Conservation (phyloP, 2,113 vertebrate species). For the Corydoras sp. region DNA sequence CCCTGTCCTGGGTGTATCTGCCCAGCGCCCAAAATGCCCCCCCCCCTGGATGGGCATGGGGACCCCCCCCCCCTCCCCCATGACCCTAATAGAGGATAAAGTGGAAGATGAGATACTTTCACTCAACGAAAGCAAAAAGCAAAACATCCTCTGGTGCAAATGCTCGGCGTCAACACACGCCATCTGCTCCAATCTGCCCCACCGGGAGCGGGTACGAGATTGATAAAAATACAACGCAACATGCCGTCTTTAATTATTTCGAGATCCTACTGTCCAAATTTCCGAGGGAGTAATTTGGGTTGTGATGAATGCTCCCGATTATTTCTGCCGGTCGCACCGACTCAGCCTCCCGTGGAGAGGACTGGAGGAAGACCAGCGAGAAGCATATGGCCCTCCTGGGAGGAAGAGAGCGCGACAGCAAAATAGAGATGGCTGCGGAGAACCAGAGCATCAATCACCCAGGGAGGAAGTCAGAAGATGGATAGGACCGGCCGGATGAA, state of each 20-base stretch:
- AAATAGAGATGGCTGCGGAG: background rate
- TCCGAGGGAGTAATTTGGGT: slow-evolving; percentile 34
- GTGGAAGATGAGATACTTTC: no score
- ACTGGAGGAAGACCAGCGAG: slow-evolving; percentile 17
- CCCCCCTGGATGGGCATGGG: no score
- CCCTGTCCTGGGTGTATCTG: no score
- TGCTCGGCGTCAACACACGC: background rate
- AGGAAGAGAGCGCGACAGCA: slow-evolving; percentile 37
- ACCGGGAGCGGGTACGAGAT: background rate
- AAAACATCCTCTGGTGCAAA: background rate
- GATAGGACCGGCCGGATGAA: slow-evolving; percentile 19
- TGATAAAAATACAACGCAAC: background rate
- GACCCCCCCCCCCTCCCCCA: no score
- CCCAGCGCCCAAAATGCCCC: no score
- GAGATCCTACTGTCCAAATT: slow-evolving; percentile 34
- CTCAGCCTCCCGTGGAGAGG: slow-evolving; percentile 15
- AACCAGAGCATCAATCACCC: slow-evolving; percentile 31
- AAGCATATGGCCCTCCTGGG: slow-evolving; percentile 58
- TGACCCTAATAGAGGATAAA: no score
- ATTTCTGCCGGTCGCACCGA: slow-evolving; percentile 21
- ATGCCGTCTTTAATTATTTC: slow-evolving; percentile 24
- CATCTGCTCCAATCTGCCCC: background rate
- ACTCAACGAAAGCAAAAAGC: no score
- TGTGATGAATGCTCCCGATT: slow-evolving; percentile 16
- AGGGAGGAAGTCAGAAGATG: slow-evolving; percentile 24